A percentile compares a stretch with the other conserved stretches of the same genome.
Conservation (phyloP, 2,797 vertebrate species). For the Leptoclinus maculatus region DNA sequence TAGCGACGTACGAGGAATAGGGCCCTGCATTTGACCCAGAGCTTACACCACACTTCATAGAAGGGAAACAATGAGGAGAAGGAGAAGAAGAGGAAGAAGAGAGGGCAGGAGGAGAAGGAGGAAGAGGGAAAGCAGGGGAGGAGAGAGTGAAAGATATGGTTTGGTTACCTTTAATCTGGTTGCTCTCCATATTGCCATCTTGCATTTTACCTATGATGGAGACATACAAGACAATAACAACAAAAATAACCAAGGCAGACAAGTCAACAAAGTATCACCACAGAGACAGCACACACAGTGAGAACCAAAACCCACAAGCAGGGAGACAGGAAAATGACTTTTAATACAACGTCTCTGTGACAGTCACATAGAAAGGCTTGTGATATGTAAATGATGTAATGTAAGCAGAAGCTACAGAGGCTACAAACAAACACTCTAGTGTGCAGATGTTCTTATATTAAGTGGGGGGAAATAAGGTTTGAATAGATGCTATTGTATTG, state of each 20-base stretch:
- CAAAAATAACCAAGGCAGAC: slow-evolving; percentile 90
- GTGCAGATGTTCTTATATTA: slow-evolving; percentile 22
- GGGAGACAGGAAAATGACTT: slow-evolving; percentile 86
- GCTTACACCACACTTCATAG: slow-evolving; percentile 48
- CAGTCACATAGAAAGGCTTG: slow-evolving; percentile 79
- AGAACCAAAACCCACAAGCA: slow-evolving; percentile 83
- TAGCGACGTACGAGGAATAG: too few relatives aligned
- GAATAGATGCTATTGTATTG: slow-evolving; percentile 13
- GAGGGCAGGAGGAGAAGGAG: neutral
- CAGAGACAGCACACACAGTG: slow-evolving; percentile 85
- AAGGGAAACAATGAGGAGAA: slow-evolving; percentile 19
- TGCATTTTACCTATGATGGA: slow-evolving; percentile 99
- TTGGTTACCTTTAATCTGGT: slow-evolving; percentile 99
- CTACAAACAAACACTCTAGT: slow-evolving; percentile 13
- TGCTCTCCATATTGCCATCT: slow-evolving; percentile 99
- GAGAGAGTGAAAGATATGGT: slow-evolving; percentile 81
- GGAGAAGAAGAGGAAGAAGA: neutral
- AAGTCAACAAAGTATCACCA: slow-evolving; percentile 86
- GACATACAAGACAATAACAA: slow-evolving; percentile 96
- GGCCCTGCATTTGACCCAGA: slow-evolving; percentile 71
- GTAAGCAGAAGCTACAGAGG: slow-evolving; percentile 35
- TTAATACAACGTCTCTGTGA: slow-evolving; percentile 82
- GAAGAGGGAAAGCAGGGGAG: slow-evolving; percentile 47
- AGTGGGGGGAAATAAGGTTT: neutral
- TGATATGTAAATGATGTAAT: slow-evolving; percentile 59